phyloP scores from a whole-genome alignment of 2,113 vertebrate genomes.

The Misgurnus anguillicaudatus region DNA sequence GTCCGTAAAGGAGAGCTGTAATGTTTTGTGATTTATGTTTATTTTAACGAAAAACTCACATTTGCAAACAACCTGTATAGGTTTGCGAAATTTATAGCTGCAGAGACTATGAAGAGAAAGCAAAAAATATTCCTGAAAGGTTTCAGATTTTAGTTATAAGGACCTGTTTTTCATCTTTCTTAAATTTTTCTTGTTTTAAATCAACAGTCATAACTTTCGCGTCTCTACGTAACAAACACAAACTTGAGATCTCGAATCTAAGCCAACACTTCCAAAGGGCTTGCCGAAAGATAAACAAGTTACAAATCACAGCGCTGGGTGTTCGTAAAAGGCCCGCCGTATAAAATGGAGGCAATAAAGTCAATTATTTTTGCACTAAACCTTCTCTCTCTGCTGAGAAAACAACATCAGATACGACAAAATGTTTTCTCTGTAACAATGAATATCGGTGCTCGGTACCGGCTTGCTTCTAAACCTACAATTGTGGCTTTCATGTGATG shows the following conservation, averaged over 20 bases:
- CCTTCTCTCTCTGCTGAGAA: constrained; percentile 58
- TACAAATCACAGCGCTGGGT: constrained; percentile 38
- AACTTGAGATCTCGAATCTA: constrained; percentile 18
- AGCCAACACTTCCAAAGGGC: constrained; percentile 45
- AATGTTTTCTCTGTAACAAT: constrained; percentile 68
- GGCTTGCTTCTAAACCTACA: constrained; percentile 68
- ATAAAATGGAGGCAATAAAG: constrained; percentile 57
- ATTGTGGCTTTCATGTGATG: constrained; percentile 74
- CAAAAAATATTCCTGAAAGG: neutral
- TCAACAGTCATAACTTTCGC: constrained; percentile 45
- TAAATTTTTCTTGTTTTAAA: constrained; percentile 23
- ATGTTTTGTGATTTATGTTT: neutral
- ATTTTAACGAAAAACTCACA: neutral
- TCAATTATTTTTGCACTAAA: constrained; percentile 60
- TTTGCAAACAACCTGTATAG: neutral
- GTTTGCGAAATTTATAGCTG: neutral
- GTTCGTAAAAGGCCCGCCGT: constrained; percentile 35
- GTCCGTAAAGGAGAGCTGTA: neutral
- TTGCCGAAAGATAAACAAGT: constrained; percentile 27
- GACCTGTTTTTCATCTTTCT: constrained; percentile 19
- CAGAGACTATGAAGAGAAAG: neutral
- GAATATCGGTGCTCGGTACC: constrained; percentile 64
- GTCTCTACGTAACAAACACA: constrained; percentile 33
- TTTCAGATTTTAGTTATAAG: constrained; percentile 15
- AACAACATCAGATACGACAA: constrained; percentile 73